Evolutionary conservation across 2,888 invertebrate species (phyloP).

Genomic region (Spilarctia lutea): DNA sequence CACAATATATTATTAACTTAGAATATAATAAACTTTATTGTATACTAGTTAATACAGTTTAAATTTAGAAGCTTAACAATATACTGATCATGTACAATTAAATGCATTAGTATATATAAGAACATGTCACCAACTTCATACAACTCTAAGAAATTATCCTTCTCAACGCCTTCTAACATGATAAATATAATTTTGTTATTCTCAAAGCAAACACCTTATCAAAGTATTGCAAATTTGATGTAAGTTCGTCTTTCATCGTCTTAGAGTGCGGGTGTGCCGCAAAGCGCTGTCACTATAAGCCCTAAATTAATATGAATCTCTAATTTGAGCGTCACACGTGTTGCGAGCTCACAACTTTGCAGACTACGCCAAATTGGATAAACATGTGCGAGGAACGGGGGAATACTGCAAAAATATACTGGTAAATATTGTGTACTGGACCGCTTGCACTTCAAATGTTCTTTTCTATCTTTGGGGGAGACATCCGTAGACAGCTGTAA

Average conservation of each 20-base stretch:
- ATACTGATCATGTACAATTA: too few species aligned
- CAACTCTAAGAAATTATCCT: not conserved
- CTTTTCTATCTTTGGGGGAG: not conserved
- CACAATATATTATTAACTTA: too few species aligned
- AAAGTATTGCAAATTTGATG: conserved; percentile 61
- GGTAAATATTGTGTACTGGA: conserved; percentile 30
- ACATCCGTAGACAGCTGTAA: not conserved
- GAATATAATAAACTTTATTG: too few species aligned
- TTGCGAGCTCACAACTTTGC: conserved; percentile 85
- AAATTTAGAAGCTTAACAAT: too few species aligned
- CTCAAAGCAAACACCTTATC: conserved; percentile 55
- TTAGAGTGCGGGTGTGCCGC: conserved; percentile 61
- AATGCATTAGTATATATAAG: not conserved
- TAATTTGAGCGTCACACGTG: conserved; percentile 85
- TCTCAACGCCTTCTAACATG: conserved; percentile 1
- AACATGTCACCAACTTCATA: not conserved
- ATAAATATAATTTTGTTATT: conserved; percentile 7
- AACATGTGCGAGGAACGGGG: conserved; percentile 80
- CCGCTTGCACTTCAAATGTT: conserved; percentile 1
- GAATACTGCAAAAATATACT: conserved; percentile 55
- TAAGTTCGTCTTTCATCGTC: conserved; percentile 64
- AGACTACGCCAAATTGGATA: conserved; percentile 85
- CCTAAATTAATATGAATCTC: conserved; percentile 86
- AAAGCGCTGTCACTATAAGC: conserved; percentile 74
- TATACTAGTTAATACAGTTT: too few species aligned